phyloP scores from a whole-genome alignment of 2,888 invertebrate species.

The Mimumesa dahlbomi region DNA sequence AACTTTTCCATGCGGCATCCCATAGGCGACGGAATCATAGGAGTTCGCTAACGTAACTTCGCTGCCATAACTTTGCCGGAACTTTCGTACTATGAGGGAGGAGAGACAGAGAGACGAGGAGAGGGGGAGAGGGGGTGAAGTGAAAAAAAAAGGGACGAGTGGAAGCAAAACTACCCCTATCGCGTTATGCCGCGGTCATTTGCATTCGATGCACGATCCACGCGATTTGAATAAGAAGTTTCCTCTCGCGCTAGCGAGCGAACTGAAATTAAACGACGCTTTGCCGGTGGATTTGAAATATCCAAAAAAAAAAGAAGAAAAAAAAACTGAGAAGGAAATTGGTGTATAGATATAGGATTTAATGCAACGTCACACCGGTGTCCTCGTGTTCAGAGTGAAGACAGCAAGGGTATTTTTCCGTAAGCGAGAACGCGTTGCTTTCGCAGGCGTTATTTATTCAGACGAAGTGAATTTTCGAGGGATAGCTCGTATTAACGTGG shows the following conservation, averaged over 20 bases:
- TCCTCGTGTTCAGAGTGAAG: too few species aligned
- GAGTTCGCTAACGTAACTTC: slow-evolving; percentile 53
- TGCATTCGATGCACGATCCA: slow-evolving; percentile 65
- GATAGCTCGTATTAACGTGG: slow-evolving; percentile 7
- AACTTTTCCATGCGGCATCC: slow-evolving; percentile 60
- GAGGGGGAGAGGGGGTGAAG: background rate
- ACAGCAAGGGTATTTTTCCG: too few species aligned
- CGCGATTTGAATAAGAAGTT: slow-evolving; percentile 62
- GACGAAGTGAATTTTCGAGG: background rate
- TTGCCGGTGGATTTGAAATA: background rate
- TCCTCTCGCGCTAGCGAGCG: slow-evolving; percentile 47
- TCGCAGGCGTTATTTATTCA: background rate
- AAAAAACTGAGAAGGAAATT: too few species aligned
- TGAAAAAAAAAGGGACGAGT: slow-evolving; percentile 20
- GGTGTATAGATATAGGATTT: too few species aligned
- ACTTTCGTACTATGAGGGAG: slow-evolving; percentile 15
- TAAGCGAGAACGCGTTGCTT: too few species aligned
- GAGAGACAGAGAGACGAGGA: too few species aligned
- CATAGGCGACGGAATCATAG: slow-evolving; percentile 56
- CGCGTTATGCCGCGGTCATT: slow-evolving; percentile 59
- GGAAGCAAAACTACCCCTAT: slow-evolving; percentile 43
- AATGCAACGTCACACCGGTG: background rate
- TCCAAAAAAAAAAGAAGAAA: too few species aligned
- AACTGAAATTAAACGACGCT: slow-evolving; percentile 41
- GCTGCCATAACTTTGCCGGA: slow-evolving; percentile 56